phyloP scores from a whole-genome alignment of 2,113 vertebrate species.

The Seriola quinqueradiata region DNA sequence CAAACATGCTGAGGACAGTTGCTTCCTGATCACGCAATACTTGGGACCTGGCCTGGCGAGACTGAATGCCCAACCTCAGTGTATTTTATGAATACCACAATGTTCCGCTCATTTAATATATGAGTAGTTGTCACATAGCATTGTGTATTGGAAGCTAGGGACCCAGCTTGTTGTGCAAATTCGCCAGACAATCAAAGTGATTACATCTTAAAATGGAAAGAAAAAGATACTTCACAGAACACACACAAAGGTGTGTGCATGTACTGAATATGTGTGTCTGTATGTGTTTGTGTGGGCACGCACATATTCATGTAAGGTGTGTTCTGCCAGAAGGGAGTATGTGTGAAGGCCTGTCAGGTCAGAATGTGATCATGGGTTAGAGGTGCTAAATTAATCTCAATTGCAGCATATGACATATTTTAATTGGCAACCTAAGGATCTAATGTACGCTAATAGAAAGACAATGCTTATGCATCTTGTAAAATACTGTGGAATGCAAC shows the following conservation, averaged over 20 bases:
- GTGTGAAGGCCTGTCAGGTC: slow-evolving; percentile 45
- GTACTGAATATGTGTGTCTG: not conserved
- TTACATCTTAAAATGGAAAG: not conserved
- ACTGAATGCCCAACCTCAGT: not conserved
- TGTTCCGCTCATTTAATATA: too few species aligned
- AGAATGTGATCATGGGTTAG: slow-evolving; percentile 35
- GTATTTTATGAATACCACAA: not conserved
- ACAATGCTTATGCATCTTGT: not conserved
- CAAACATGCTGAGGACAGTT: slow-evolving; percentile 19
- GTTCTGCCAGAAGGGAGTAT: slow-evolving; percentile 19
- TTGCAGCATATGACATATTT: not conserved
- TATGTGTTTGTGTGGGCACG: not conserved
- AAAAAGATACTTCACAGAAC: slow-evolving; percentile 32
- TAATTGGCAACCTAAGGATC: not conserved
- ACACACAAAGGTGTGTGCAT: slow-evolving; percentile 39
- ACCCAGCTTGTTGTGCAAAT: too few species aligned
- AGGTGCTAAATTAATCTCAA: not conserved
- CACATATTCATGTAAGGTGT: slow-evolving; percentile 12
- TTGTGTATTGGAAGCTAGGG: too few species aligned
- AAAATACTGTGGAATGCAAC: not conserved
- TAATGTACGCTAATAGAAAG: not conserved
- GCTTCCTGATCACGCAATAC: slow-evolving; percentile 21
- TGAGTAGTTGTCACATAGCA: too few species aligned
- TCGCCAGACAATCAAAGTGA: too few species aligned
- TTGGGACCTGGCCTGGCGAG: not conserved